A percentile compares a stretch with the other conserved stretches of the same genome.
These are phyloP conservation scores for Campaea margaritaria DNA, from an alignment of 2,888 invertebrate genomes.

Conservation along the genomic window DNA sequence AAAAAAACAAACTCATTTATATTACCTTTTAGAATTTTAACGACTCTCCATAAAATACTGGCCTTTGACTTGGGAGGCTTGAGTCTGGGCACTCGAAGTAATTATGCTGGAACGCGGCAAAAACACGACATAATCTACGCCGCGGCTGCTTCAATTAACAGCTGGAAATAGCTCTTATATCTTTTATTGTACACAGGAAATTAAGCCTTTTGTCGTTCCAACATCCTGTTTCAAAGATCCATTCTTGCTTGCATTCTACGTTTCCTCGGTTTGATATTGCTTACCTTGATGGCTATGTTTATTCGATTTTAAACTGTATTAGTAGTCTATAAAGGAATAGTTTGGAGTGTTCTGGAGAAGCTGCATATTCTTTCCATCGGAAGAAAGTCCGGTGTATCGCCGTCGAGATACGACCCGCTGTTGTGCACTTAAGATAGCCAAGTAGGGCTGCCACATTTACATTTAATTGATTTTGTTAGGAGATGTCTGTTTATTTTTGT, in stretches of 20 bases:
- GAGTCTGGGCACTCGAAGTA: conserved; percentile 58
- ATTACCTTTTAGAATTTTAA: conserved; percentile 63
- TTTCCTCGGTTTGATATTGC: conserved; percentile 40
- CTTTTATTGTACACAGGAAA: conserved; percentile 64
- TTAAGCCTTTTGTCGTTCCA: conserved; percentile 61
- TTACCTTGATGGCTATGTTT: conserved; percentile 46
- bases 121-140: conserved; percentile 65
- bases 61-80: conserved; percentile 55
- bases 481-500: conserved; percentile 13
- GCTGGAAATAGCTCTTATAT: conserved; percentile 47
- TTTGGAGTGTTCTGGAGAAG: conserved; percentile 45
- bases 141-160: conserved; percentile 64
- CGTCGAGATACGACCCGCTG: conserved; percentile 61
- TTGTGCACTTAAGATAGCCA: conserved; percentile 66
- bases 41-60: conserved; percentile 58
- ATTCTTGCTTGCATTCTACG: conserved; percentile 57
- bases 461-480: conserved; percentile 37
- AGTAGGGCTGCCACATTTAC: conserved; percentile 55
- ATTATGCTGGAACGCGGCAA: conserved; percentile 60
- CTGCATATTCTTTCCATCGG: conserved; percentile 55
- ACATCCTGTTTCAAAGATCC: conserved; percentile 52
- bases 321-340: conserved; percentile 40
- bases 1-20: conserved; percentile 56
- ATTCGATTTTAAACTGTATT: conserved; percentile 53
- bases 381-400: conserved; percentile 63